phyloP scores from a whole-genome alignment of 2,797 vertebrate genomes.

The Xiphorhynchus erythropygius region DNA sequence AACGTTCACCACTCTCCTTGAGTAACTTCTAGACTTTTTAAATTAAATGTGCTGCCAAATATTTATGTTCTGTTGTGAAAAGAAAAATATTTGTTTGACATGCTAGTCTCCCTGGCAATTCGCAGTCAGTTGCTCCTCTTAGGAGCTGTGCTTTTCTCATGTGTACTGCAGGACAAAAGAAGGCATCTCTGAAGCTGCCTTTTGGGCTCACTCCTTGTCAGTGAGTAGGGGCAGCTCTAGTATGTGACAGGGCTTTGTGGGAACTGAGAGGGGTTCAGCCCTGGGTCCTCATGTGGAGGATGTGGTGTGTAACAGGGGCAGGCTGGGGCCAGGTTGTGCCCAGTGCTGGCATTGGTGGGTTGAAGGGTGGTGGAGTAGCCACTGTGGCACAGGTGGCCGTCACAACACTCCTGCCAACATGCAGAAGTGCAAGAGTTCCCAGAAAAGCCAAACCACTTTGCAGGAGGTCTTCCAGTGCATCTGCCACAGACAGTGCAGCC shows the following conservation, averaged over 20 bases:
- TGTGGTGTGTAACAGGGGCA: no score
- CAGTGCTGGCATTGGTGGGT: rapidly evolving
- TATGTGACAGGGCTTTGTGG: not conserved
- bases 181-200: not conserved
- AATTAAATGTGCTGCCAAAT: slow-evolving; percentile 62
- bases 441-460: not conserved
- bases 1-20: not conserved
- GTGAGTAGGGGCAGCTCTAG: not conserved
- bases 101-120: slow-evolving; percentile 22
- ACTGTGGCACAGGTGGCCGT: not conserved
- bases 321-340: not conserved
- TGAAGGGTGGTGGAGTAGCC: not conserved
- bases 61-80: slow-evolving; percentile 71
- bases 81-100: slow-evolving; percentile 63
- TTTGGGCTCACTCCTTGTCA: not conserved
- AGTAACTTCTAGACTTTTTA: slow-evolving; percentile 43
- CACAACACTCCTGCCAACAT: not conserved
- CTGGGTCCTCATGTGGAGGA: rapidly evolving
- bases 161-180: not conserved
- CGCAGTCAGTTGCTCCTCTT: slow-evolving; percentile 30
- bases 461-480: not conserved
- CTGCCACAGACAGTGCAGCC: not conserved
- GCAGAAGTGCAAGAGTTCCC: not conserved
- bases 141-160: not conserved
- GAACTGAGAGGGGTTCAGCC: not conserved